A percentile compares a stretch with the other conserved stretches of the same genome.
Conservation (phyloP, 1,140 invertebrate species). For the Penaeus chinensis region DNA sequence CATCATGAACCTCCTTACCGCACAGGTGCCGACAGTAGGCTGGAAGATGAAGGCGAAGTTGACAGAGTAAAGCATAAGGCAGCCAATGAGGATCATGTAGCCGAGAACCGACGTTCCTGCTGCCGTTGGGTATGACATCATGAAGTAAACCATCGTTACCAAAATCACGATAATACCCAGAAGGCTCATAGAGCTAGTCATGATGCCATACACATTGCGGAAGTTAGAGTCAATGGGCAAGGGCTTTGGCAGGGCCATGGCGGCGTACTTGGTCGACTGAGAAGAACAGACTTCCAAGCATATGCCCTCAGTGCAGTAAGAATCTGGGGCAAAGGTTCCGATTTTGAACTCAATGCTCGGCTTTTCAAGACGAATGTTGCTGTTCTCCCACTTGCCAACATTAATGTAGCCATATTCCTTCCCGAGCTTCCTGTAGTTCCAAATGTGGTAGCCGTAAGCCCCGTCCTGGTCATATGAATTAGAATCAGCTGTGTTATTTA, state of each 20-base stretch:
- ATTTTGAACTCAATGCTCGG: slow-evolving; percentile 60
- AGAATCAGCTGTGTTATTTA: slow-evolving; percentile 65
- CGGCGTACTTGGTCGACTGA: slow-evolving; percentile 66
- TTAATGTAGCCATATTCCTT: slow-evolving; percentile 64
- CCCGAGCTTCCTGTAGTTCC: slow-evolving; percentile 66
- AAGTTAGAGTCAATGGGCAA: slow-evolving; percentile 67
- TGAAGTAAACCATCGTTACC: slow-evolving; percentile 70
- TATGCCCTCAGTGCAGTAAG: slow-evolving; percentile 65
- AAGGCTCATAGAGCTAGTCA: slow-evolving; percentile 63
- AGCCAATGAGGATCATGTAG: slow-evolving; percentile 70
- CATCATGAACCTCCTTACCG: slow-evolving; percentile 68
- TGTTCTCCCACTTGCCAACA: slow-evolving; percentile 66
- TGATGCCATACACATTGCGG: slow-evolving; percentile 68
- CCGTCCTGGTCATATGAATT: slow-evolving; percentile 65
- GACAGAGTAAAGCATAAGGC: slow-evolving; percentile 69
- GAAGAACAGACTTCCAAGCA: slow-evolving; percentile 66
- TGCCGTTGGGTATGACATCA: slow-evolving; percentile 69
- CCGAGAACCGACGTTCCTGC: slow-evolving; percentile 71
- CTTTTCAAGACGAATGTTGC: slow-evolving; percentile 64
- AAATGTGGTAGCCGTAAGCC: slow-evolving; percentile 64
- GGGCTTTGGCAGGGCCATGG: slow-evolving; percentile 65
- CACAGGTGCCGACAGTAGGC: slow-evolving; percentile 69
- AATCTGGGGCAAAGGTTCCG: slow-evolving; percentile 56
- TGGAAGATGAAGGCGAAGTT: slow-evolving; percentile 71
- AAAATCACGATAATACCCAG: slow-evolving; percentile 67